Conservation (phyloP, 1,140 invertebrate species). For the Argopecten irradians region DNA sequence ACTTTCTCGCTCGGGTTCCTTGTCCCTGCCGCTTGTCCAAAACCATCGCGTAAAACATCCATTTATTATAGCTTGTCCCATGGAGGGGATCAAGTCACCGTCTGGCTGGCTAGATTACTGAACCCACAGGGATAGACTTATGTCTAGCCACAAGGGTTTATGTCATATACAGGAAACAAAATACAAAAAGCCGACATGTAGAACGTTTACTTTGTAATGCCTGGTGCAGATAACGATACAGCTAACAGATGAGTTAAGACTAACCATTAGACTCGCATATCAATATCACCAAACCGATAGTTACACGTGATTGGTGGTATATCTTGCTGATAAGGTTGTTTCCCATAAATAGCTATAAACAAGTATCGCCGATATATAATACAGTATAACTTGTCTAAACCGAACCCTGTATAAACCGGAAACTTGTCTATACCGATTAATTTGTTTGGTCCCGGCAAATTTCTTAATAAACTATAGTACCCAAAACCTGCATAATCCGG, state of each 20-base stretch:
- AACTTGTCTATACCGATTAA: too few species aligned
- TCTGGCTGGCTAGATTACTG: not conserved
- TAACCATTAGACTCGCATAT: too few species aligned
- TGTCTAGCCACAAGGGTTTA: not conserved
- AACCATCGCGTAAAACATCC: not conserved
- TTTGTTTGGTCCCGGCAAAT: too few species aligned
- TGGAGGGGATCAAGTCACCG: not conserved
- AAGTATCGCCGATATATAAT: too few species aligned
- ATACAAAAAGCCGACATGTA: not conserved
- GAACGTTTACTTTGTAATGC: not conserved
- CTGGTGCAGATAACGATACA: not conserved
- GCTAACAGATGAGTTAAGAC: not conserved
- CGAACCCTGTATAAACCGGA: too few species aligned
- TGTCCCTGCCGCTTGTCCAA: not conserved
- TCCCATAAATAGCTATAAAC: too few species aligned
- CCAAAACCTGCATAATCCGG: too few species aligned
- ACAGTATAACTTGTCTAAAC: too few species aligned
- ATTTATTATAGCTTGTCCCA: conserved; percentile 22
- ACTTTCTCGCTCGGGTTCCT: not conserved
- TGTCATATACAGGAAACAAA: too few species aligned
- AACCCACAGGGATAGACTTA: not conserved
- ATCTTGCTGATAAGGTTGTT: not conserved
- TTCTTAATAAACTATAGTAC: too few species aligned
- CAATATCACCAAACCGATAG: not conserved
- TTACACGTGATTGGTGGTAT: not conserved